phyloP scores from a whole-genome alignment of 1,140 invertebrate species.

The Drosophila rufa region DNA sequence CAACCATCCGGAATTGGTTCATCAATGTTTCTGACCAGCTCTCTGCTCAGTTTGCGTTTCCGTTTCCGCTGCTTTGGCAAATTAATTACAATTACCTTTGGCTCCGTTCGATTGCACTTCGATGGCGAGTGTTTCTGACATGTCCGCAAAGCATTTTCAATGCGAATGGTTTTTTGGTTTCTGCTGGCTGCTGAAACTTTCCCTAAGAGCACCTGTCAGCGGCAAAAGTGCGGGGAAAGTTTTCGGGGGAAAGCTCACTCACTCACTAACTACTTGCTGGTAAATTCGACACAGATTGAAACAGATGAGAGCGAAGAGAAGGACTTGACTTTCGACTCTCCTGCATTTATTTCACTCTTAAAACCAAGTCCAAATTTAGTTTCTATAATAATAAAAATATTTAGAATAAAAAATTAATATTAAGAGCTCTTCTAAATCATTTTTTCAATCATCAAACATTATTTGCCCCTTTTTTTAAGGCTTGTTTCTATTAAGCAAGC shows the following conservation, averaged over 20 bases:
- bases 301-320: conserved; percentile 5
- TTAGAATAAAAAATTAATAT: too few species aligned
- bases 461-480: too few species aligned
- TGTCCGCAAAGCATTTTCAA: conserved; percentile 42
- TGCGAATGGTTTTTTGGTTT: conserved; percentile 30
- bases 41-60: background rate
- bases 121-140: conserved; percentile 45
- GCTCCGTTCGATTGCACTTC: conserved; percentile 22
- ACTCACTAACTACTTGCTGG: background rate
- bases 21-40: background rate
- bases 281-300: conserved; percentile 15
- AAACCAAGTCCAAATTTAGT: too few species aligned
- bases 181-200: conserved; percentile 28
- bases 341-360: too few species aligned
- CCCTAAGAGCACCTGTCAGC: conserved; percentile 17
- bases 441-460: too few species aligned
- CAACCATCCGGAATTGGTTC: background rate
- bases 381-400: too few species aligned
- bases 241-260: background rate
- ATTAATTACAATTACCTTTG: conserved; percentile 60
- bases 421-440: too few species aligned
- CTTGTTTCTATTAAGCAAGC: too few species aligned
- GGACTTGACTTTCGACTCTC: background rate
- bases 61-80: conserved; percentile 18
- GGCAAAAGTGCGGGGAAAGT: conserved; percentile 9